Percentiles rank a stretch among this genome's conserved stretches.
Evolutionary conservation across 2,113 vertebrate species (phyloP).

Genomic region (Coreoperca whiteheadi): DNA sequence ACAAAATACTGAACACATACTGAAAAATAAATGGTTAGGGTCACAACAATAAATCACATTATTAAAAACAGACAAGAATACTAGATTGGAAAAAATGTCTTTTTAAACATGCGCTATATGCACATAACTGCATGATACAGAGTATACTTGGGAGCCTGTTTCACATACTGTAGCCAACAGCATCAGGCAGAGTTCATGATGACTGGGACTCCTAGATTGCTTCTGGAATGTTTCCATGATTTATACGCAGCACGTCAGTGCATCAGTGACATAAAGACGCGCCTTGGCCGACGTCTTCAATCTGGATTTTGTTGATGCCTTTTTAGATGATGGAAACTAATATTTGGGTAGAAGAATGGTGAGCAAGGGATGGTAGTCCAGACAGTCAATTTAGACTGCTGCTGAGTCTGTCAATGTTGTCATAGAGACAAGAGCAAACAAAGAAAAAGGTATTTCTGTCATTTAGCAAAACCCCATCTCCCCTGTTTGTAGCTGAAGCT

Average conservation of each 20-base stretch:
- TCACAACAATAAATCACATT: not conserved
- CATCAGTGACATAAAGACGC: not conserved
- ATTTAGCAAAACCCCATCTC: constrained; percentile 39
- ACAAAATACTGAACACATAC: not conserved
- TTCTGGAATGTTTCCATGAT: not conserved
- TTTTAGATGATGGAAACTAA: constrained; percentile 26
- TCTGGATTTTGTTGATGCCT: constrained; percentile 16
- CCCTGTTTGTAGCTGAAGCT: constrained; percentile 16
- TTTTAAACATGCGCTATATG: not conserved
- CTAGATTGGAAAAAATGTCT: not conserved
- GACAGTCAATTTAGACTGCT: constrained; percentile 41
- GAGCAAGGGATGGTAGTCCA: constrained; percentile 7
- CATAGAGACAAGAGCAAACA: constrained; percentile 73
- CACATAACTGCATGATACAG: not conserved
- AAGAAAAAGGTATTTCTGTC: constrained; percentile 68
- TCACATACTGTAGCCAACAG: no score
- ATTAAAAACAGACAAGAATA: not conserved
- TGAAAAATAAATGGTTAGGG: not conserved
- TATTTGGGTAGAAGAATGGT: constrained; percentile 3
- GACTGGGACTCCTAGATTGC: constrained; percentile 1
- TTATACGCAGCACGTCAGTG: not conserved
- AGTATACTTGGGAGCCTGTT: not conserved
- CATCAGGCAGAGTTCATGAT: not conserved
- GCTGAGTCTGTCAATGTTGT: constrained; percentile 64
- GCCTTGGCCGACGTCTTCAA: not conserved